phyloP scores from a whole-genome alignment of 30 jellyfish, hydroid and myxozoan genomes.

The Aurelia sp. region DNA sequence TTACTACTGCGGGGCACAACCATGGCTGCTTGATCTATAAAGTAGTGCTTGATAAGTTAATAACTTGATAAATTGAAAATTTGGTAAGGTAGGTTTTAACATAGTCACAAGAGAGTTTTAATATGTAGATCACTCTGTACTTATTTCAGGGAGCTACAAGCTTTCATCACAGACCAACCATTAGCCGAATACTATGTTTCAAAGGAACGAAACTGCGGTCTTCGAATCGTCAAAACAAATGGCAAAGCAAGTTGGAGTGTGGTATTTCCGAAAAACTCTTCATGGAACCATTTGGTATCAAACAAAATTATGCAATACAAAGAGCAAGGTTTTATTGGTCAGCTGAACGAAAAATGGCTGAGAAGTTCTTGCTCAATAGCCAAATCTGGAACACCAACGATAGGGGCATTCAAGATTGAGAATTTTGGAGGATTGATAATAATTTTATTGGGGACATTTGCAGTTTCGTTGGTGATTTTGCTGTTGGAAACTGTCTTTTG shows the following conservation, averaged over 20 bases:
- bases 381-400: not conserved
- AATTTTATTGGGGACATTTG: not conserved
- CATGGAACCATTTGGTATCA: slow-evolving; percentile 35
- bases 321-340: slow-evolving; percentile 13
- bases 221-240: not conserved
- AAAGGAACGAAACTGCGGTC: slow-evolving; percentile 19
- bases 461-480: slow-evolving; percentile 5
- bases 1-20: too few species aligned
- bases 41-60: too few species aligned
- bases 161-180: slow-evolving; percentile 34
- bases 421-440: slow-evolving; percentile 37
- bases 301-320: slow-evolving; percentile 18
- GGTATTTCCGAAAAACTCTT: slow-evolving; percentile 20
- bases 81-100: too few species aligned
- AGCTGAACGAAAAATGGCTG: slow-evolving; percentile 10
- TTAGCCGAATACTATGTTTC: slow-evolving; percentile 26
- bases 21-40: too few species aligned
- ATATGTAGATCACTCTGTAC: too few species aligned
- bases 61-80: too few species aligned
- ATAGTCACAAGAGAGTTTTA: too few species aligned
- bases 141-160: slow-evolving; percentile 48
- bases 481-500: not conserved
- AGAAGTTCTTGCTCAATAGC: slow-evolving; percentile 1
- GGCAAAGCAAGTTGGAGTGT: slow-evolving; percentile 38
- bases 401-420: not conserved